Conservation (phyloP, 2,797 vertebrate species). For the Eospalax fontanierii region DNA sequence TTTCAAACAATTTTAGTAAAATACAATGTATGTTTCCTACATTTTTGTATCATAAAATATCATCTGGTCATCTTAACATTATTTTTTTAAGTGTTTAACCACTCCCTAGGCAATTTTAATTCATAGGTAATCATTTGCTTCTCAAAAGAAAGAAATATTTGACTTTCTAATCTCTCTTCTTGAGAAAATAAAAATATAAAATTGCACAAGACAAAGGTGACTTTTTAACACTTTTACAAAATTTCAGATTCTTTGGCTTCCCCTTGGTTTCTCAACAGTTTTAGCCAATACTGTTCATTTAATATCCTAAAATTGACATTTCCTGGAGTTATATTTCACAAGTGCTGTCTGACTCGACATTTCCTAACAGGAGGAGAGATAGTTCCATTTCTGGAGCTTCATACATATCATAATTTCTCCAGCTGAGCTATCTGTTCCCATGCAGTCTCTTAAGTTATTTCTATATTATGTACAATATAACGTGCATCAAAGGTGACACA, state of each 20-base stretch:
- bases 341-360: neutral
- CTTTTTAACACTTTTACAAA: constrained; percentile 38
- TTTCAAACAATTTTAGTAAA: neutral
- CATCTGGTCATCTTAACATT: neutral
- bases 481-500: neutral
- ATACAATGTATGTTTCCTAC: neutral
- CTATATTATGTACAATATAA: constrained; percentile 64
- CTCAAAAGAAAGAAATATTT: neutral
- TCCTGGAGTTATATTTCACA: constrained; percentile 35
- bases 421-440: constrained; percentile 13
- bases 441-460: constrained; percentile 49
- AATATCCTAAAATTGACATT: neutral
- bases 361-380: neutral
- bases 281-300: constrained; percentile 19
- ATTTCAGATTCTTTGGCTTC: neutral
- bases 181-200: neutral
- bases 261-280: constrained; percentile 42
- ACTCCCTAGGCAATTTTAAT: neutral
- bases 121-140: neutral
- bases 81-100: neutral
- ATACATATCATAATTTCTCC: constrained; percentile 40
- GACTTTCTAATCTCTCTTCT: neutral
- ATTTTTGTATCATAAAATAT: neutral
- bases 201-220: neutral
- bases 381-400: constrained; percentile 65